Evolutionary conservation across 2,888 invertebrate species (phyloP), one percentile per base, ranked within the genome.

Genomic region (Drosophila emarginata): DNA sequence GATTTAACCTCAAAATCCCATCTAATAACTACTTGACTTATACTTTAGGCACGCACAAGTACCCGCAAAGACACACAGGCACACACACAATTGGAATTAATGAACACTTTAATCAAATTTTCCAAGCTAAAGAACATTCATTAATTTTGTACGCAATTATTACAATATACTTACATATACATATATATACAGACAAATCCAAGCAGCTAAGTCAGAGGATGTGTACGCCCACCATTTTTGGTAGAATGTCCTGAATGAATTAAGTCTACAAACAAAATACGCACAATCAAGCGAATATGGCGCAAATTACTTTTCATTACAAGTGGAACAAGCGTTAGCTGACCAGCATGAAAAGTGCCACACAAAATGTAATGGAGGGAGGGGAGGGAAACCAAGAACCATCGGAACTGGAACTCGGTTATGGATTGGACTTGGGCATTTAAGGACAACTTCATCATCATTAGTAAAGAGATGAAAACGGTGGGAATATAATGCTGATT

Each of bases 371-470:
- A 21, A 39, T 5, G 14, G 14, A 6, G 14, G 39, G 14, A 14
- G 37, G n/a, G 4, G n/a, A n/a, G 12, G 64, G 59, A 60, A 58
- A 51, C 54, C 45, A 65, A 58, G 77, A 81, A 64, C 60, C 70
- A 56, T 68, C 77, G 62, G 63, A 61, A 63, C 50, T 61, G 72
- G 11, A 12, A 72, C 74, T 69, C 58, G 77, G 71, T 74, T 45
- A 12, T 45, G 12, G 45, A 45, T 11, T 45, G 11, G 45, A 45
- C 45, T 76, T 64, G 63, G 79, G 72, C 80, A 76, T 83, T 86
- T 84, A 79, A 80, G 83, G 76, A 78, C 87, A 86, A 78, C 83
- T 86, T 86, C 87, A 84, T 84, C 86, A 86, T 83, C 87, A 86
- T 84, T 84, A 83, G 83, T 68, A 76, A 53, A 64, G 57, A 64